Evolutionary conservation across 2,797 vertebrate species (phyloP).

Genomic region (Antennarius maculatus): DNA sequence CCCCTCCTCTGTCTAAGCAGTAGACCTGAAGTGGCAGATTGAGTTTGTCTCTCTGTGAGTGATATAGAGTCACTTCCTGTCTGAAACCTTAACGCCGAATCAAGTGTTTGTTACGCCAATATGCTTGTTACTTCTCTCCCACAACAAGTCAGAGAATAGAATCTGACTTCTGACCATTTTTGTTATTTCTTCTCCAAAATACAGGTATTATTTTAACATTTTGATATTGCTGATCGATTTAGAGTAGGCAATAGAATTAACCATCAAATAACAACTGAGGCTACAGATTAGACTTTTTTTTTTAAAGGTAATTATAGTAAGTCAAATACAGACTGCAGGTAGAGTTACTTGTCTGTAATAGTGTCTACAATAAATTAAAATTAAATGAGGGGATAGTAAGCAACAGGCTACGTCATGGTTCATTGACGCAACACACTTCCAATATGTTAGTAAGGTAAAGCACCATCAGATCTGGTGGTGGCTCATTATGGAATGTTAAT

Average conservation of each 20-base stretch:
- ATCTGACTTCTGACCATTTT: constrained; percentile 25
- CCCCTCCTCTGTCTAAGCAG: constrained; percentile 36
- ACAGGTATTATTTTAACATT: neutral
- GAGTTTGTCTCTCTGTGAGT: constrained; percentile 65
- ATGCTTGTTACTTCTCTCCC: constrained; percentile 31
- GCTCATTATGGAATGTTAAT: too few species aligned
- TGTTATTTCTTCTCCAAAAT: neutral
- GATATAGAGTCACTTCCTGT: constrained; percentile 61
- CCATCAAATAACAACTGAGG: neutral
- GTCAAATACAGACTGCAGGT: neutral
- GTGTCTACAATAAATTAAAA: neutral
- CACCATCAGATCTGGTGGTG: too few species aligned
- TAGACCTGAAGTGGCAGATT: constrained; percentile 65
- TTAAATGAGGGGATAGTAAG: too few species aligned
- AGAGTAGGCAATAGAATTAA: neutral
- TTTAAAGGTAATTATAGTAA: neutral
- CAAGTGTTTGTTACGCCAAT: constrained; percentile 50
- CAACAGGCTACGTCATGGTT: too few species aligned
- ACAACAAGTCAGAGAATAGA: constrained; percentile 38
- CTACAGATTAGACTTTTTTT: too few species aligned
- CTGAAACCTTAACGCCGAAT: constrained; percentile 65
- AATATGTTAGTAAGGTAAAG: too few species aligned
- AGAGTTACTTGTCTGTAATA: neutral
- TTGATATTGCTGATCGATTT: neutral
- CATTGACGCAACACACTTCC: too few species aligned